Conservation (phyloP, 1,140 invertebrate genomes). For the Sarcophaga bullata region DNA sequence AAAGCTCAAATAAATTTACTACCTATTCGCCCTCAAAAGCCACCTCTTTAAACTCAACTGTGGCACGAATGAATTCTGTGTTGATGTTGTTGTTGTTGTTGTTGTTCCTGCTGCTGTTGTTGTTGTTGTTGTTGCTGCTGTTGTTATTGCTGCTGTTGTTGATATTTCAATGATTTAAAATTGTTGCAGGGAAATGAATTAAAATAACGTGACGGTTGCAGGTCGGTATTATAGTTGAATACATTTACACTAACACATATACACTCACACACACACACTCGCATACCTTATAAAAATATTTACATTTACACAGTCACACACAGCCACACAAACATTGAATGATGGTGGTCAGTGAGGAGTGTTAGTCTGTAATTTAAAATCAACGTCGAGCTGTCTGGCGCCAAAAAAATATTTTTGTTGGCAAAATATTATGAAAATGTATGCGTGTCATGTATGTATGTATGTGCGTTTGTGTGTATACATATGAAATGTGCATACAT, state of each 20-base stretch:
- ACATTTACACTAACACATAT: background rate
- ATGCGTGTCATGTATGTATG: background rate
- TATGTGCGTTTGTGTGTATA: background rate
- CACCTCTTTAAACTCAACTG: background rate
- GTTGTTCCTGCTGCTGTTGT: background rate
- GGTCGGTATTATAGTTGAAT: background rate
- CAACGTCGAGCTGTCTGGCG: constrained; percentile 37
- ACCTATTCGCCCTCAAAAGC: background rate
- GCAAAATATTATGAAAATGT: constrained; percentile 1
- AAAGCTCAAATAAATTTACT: constrained; percentile 10
- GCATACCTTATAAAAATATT: too few species aligned
- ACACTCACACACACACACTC: too few species aligned
- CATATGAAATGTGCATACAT: background rate
- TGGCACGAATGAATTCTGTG: background rate
- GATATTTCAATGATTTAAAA: constrained; percentile 25
- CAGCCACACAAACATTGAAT: background rate
- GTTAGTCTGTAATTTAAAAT: constrained; percentile 39
- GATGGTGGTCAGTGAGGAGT: constrained; percentile 16
- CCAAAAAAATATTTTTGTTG: constrained; percentile 4
- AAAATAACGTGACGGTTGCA: constrained; percentile 12
- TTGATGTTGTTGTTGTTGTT: background rate
- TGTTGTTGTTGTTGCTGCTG: background rate
- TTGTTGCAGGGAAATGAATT: background rate
- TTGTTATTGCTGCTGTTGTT: too few species aligned
- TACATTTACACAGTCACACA: background rate